Percentiles rank a stretch among this genome's conserved stretches.
Conservation (phyloP, 2,888 invertebrate genomes). For the Agonum fuliginosum region DNA sequence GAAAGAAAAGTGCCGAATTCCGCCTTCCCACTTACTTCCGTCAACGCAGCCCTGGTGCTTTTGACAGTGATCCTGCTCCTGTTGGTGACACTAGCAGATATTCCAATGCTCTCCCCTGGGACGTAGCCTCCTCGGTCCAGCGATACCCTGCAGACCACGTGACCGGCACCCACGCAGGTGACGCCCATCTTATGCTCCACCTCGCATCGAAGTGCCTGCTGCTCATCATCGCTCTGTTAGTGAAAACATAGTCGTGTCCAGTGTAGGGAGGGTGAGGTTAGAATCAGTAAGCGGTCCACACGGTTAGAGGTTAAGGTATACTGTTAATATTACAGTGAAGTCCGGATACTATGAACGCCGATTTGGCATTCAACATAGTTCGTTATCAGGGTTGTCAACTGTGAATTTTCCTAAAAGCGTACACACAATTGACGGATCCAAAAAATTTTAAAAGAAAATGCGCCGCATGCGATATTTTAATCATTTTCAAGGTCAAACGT, state of each 20-base stretch:
- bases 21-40: constrained; percentile 75
- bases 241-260: constrained; percentile 37
- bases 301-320: neutral
- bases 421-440: too few species aligned
- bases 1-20: neutral
- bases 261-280: neutral
- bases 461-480: too few species aligned
- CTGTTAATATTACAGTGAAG: neutral
- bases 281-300: neutral
- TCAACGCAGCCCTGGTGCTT: constrained; percentile 89
- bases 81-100: constrained; percentile 90
- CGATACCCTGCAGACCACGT: constrained; percentile 89
- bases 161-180: constrained; percentile 91
- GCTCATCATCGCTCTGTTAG: constrained; percentile 70
- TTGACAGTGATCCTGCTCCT: constrained; percentile 89
- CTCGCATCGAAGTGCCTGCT: constrained; percentile 94
- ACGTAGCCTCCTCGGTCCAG: constrained; percentile 95
- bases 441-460: too few species aligned
- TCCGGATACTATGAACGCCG: too few species aligned
- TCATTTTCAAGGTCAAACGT: too few species aligned
- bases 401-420: too few species aligned
- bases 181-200: constrained; percentile 93
- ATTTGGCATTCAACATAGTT: too few species aligned
- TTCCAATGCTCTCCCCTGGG: constrained; percentile 93
- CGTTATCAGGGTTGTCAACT: too few species aligned